phyloP scores from a whole-genome alignment of 1,140 invertebrate genomes.

The Bombyx mandarina region DNA sequence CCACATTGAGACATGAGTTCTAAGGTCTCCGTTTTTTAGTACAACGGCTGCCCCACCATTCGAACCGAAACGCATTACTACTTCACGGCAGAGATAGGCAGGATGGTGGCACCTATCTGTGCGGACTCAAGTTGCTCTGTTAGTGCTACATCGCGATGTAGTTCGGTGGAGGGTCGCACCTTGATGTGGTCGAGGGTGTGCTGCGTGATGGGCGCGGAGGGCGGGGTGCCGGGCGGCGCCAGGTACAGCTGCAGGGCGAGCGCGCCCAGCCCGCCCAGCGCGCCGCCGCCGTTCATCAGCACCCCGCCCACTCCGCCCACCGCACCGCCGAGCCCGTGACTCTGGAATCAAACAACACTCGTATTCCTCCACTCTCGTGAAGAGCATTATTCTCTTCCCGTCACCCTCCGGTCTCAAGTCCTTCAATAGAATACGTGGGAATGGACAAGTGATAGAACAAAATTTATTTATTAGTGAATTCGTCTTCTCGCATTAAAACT shows the following conservation, averaged over 20 bases:
- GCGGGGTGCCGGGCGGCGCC: slow-evolving; percentile 80
- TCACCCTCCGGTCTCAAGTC: background rate
- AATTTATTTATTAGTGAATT: background rate
- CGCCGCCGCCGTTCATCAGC: slow-evolving; percentile 72
- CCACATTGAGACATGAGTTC: no score
- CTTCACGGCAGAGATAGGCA: no score
- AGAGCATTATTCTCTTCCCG: background rate
- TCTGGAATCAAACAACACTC: slow-evolving; percentile 16
- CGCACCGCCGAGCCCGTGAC: slow-evolving; percentile 39
- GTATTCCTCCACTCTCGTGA: background rate
- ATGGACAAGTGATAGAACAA: background rate
- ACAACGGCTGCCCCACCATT: no score
- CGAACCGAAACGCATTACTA: no score
- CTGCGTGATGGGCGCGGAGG: slow-evolving; percentile 80
- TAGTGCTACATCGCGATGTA: no score
- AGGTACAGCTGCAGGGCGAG: slow-evolving; percentile 87
- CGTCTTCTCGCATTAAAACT: no score
- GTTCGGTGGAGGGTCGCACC: slow-evolving; percentile 47
- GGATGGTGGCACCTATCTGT: no score
- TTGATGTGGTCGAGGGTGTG: slow-evolving; percentile 89
- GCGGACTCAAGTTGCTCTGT: no score
- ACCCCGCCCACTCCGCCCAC: slow-evolving; percentile 37
- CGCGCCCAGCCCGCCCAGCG: slow-evolving; percentile 72
- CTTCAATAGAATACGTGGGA: background rate
- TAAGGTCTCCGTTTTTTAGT: no score